These are phyloP conservation scores for Dorcus hopei DNA, from an alignment of 2,888 invertebrate genomes.

Conservation along the genomic window DNA sequence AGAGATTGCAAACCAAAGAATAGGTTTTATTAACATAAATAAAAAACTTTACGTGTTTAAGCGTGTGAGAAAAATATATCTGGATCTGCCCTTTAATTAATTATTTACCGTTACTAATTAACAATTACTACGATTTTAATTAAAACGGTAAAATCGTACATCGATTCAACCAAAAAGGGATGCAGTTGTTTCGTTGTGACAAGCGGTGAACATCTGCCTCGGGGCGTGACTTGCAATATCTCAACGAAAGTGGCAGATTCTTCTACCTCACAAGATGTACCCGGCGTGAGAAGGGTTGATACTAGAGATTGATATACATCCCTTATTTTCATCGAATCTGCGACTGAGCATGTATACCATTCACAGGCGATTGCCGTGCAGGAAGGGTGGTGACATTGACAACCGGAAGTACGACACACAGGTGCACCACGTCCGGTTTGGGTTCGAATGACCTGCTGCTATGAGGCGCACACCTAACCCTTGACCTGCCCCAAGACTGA, in stretches of 20 bases:
- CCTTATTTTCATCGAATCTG: neutral
- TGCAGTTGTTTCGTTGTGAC: constrained; percentile 36
- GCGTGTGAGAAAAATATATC: no score
- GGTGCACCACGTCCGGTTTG: constrained; percentile 1
- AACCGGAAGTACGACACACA: neutral
- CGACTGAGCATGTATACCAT: neutral
- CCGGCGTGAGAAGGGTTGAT: neutral
- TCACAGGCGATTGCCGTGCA: neutral
- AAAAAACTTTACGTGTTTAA: no score
- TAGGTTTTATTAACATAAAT: no score
- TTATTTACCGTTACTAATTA: no score
- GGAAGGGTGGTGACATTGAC: neutral
- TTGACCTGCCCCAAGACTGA: constrained; percentile 31
- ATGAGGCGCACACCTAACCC: constrained; percentile 26
- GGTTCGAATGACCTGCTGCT: neutral
- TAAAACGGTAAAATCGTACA: no score
- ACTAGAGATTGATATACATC: neutral
- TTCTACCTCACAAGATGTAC: neutral
- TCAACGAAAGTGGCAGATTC: constrained; percentile 10
- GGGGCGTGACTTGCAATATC: constrained; percentile 44
- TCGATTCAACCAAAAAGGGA: constrained; percentile 10
- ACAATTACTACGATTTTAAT: no score
- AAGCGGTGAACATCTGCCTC: constrained; percentile 43
- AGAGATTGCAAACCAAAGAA: no score
- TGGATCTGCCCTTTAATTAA: no score